These are phyloP conservation scores for human DNA, from an alignment of 2,113 vertebrate genomes.

Conservation along the genomic window GRCh38 chrX:100226001-100226500, in stretches of 20 bases:
- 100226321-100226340: background rate
- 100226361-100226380: background rate
- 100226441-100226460: background rate
- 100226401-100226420: background rate
- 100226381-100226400: background rate
- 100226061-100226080: background rate
- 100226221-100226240: slow-evolving; percentile 33
- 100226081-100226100: background rate
- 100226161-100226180: background rate
- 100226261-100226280: background rate
- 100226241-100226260: background rate
- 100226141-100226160: background rate
- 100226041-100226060: slow-evolving; percentile 27
- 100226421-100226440: background rate
- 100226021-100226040: background rate
- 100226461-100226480: background rate
- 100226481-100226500: slow-evolving; percentile 5
- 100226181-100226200: background rate
- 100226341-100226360: background rate
- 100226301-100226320: background rate
- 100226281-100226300: background rate
- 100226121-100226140: background rate
- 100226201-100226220: background rate
- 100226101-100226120: background rate
- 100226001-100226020: slow-evolving; percentile 40